These are phyloP conservation scores for Tamandua tetradactyla DNA, from an alignment of 2,797 vertebrate species.

Conservation along the genomic window DNA sequence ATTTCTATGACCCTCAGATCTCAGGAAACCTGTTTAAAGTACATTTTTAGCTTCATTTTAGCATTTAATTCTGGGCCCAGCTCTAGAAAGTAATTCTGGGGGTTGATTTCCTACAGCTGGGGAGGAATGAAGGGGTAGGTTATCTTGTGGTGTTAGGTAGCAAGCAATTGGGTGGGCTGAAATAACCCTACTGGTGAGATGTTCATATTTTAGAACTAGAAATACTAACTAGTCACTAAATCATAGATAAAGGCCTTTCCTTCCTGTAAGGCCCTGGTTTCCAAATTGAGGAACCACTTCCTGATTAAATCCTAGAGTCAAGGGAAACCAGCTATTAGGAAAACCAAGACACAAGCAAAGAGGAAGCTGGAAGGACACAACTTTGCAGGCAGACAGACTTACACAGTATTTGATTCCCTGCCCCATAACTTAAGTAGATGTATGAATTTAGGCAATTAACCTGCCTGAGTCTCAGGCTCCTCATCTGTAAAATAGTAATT, in stretches of 20 bases:
- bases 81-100: neutral
- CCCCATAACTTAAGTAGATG: neutral
- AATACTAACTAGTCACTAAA: conserved; percentile 28
- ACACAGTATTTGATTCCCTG: neutral
- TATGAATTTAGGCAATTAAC: neutral
- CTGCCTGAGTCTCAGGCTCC: neutral
- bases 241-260: neutral
- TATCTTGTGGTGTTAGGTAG: neutral
- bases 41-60: neutral
- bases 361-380: neutral
- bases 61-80: neutral
- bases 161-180: neutral
- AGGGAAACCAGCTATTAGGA: neutral
- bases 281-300: neutral
- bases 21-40: neutral
- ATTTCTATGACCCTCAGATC: neutral
- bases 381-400: neutral
- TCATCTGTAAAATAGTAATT: neutral
- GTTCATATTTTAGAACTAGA: neutral
- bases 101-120: neutral
- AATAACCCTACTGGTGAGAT: neutral
- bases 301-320: neutral
- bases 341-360: neutral
- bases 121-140: neutral
- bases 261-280: neutral